A percentile compares a stretch with the other conserved stretches of the same genome.
Evolutionary conservation across 2,888 invertebrate genomes (phyloP).

Genomic region (Thysanoteuthis rhombus): DNA sequence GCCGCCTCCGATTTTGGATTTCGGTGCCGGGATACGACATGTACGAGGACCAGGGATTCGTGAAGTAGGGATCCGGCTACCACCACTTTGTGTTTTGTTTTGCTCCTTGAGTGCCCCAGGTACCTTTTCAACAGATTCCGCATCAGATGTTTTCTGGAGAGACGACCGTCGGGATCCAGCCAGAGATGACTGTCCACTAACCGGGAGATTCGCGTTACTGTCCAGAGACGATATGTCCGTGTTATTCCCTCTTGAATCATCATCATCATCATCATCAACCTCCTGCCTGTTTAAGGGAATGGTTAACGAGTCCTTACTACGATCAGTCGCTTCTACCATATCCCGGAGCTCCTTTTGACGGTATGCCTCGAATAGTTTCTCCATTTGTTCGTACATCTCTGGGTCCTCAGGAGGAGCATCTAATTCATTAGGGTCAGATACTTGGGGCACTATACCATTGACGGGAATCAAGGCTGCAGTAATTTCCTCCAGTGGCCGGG

Average conservation of each 20-base stretch:
- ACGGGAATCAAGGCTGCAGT: conserved; percentile 52
- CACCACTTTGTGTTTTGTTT: not conserved
- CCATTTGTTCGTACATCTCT: conserved; percentile 62
- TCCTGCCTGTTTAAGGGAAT: not conserved
- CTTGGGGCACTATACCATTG: conserved; percentile 42
- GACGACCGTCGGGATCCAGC: not conserved
- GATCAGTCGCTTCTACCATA: conserved; percentile 52
- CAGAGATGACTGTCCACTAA: not conserved
- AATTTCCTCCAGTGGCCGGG: conserved; percentile 56
- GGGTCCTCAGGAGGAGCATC: conserved; percentile 61
- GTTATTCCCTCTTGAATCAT: conserved; percentile 22
- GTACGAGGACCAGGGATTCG: not conserved
- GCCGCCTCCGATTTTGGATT: not conserved
- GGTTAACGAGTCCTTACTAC: conserved; percentile 37
- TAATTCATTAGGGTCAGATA: conserved; percentile 45
- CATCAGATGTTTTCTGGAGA: not conserved
- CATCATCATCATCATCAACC: conserved; percentile 36
- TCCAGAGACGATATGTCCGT: conserved; percentile 32
- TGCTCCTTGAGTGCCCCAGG: not conserved
- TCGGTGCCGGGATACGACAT: not conserved
- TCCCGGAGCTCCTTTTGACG: conserved; percentile 55
- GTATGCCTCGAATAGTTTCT: conserved; percentile 61
- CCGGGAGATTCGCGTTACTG: conserved; percentile 39
- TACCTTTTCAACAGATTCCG: not conserved
- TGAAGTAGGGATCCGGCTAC: conserved; percentile 16